These are phyloP conservation scores for Dolichomitus sp. DNA, from an alignment of 2,888 invertebrate species.

Conservation along the genomic window DNA sequence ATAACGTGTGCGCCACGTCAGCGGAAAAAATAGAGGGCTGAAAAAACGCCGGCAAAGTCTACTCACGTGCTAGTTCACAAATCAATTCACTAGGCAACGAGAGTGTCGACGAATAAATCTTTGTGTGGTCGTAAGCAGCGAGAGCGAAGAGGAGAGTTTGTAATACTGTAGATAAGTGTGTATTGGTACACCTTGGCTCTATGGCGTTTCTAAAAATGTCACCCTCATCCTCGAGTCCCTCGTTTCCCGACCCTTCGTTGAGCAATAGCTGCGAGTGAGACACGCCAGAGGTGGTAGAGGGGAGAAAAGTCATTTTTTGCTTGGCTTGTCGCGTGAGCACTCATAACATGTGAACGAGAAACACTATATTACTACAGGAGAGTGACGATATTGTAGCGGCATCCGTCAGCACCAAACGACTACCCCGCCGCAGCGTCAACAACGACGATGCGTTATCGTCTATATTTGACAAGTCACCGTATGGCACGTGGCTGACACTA, in stretches of 20 bases:
- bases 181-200: background rate
- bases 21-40: constrained; percentile 11
- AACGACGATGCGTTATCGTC: background rate
- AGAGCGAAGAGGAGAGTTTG: background rate
- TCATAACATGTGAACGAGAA: constrained; percentile 50
- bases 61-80: constrained; percentile 66
- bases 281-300: constrained; percentile 5
- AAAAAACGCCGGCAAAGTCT: constrained; percentile 4
- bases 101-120: constrained; percentile 28
- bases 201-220: constrained; percentile 58
- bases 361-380: constrained; percentile 24
- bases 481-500: constrained; percentile 10
- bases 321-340: constrained; percentile 46
- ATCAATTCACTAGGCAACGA: constrained; percentile 69
- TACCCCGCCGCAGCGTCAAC: background rate
- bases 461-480: constrained; percentile 9
- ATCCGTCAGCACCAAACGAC: constrained; percentile 17
- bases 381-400: constrained; percentile 37
- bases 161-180: background rate
- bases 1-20: constrained; percentile 47
- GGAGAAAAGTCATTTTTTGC: constrained; percentile 58
- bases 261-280: constrained; percentile 8
- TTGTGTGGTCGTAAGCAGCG: background rate
- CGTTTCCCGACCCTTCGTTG: constrained; percentile 6
- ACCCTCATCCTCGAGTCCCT: background rate